These are phyloP conservation scores for Sciurus vulgaris DNA, from an alignment of 2,797 vertebrate species.

Conservation along the genomic window DNA sequence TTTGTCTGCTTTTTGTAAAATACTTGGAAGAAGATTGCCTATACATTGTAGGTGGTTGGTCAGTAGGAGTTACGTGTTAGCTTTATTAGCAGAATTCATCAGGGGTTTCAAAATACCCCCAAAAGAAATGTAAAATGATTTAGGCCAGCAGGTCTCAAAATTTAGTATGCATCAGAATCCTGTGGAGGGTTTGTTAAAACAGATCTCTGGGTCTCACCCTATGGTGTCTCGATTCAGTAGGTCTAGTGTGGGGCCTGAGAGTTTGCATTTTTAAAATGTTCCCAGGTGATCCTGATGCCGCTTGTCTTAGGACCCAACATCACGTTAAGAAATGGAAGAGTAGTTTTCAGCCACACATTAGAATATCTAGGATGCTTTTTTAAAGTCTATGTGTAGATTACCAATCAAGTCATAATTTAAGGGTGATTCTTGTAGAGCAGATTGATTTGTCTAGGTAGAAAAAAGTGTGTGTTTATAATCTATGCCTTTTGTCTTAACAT, in stretches of 20 bases:
- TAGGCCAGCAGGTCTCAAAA: constrained; percentile 57
- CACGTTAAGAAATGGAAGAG: not conserved
- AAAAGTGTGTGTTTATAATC: not conserved
- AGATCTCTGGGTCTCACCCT: not conserved
- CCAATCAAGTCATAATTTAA: not conserved
- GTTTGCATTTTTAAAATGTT: constrained; percentile 45
- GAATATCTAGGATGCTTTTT: constrained; percentile 17
- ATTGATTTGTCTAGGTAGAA: not conserved
- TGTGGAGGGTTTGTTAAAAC: constrained; percentile 22
- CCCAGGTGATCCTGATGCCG: not conserved
- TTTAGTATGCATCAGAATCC: constrained; percentile 17
- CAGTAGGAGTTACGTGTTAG: not conserved
- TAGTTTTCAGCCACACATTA: not conserved
- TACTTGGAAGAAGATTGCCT: not conserved
- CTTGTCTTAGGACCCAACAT: not conserved
- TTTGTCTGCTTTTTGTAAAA: constrained; percentile 39
- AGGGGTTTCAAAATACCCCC: not conserved
- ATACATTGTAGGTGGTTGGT: not conserved
- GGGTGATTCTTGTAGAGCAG: constrained; percentile 1
- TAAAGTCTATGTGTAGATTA: not conserved
- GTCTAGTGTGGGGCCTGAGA: not conserved
- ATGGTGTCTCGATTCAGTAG: not conserved
- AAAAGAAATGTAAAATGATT: constrained; percentile 31
- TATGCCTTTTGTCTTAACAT: not conserved
- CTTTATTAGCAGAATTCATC: constrained; percentile 54